Evolutionary conservation across 2,113 vertebrate species (phyloP).

Genomic region (Paramisgurnus dabryanus): DNA sequence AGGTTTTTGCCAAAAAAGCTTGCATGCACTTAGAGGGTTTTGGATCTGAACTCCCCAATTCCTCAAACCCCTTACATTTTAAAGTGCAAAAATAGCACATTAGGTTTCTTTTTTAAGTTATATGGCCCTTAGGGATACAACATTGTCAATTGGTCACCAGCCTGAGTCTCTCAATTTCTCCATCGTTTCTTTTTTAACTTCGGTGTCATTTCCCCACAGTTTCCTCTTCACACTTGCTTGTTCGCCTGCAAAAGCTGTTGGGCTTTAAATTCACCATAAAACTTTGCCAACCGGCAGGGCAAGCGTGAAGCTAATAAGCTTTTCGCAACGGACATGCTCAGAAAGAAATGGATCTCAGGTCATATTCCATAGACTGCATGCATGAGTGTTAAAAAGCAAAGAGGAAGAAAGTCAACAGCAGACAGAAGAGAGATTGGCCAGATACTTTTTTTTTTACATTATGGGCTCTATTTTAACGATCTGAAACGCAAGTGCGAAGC

Average conservation of each 20-base stretch:
- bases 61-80: too few relatives aligned
- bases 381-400: slow-evolving; percentile 11
- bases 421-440: neutral
- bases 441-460: slow-evolving; percentile 57
- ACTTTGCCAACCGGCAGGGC: neutral
- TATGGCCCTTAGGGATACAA: too few relatives aligned
- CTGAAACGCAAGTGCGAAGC: too few relatives aligned
- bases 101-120: too few relatives aligned
- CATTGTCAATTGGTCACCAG: too few relatives aligned
- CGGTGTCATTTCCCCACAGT: neutral
- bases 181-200: too few relatives aligned
- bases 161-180: too few relatives aligned
- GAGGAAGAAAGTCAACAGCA: neutral
- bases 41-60: too few relatives aligned
- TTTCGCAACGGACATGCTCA: neutral
- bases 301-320: slow-evolving; percentile 24
- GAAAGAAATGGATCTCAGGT: neutral
- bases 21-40: too few relatives aligned
- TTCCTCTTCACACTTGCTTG: slow-evolving; percentile 4
- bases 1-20: too few relatives aligned
- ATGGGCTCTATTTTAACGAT: too few relatives aligned
- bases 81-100: too few relatives aligned
- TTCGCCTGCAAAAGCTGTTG: neutral
- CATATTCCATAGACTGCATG: slow-evolving; percentile 16
- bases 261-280: neutral